phyloP scores from a whole-genome alignment of 2,888 invertebrate genomes.

The Axea sp. region DNA sequence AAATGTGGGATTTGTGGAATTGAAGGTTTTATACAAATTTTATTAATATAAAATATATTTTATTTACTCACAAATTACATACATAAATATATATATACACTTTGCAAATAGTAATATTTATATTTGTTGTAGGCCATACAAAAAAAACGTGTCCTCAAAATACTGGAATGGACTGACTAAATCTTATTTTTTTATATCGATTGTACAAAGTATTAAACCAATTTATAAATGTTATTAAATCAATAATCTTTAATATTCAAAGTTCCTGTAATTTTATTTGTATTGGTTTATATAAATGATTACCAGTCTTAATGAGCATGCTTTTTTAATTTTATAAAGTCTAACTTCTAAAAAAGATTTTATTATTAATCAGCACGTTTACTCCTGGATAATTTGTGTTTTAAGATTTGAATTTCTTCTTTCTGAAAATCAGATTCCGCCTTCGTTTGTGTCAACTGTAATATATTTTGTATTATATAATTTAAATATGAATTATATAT shows the following conservation, averaged over 20 bases:
- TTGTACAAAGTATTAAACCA: neutral
- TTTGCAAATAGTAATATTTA: conserved; percentile 59
- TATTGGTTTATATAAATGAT: too few relatives aligned
- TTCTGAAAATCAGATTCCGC: conserved; percentile 82
- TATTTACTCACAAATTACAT: conserved; percentile 29
- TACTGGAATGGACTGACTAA: conserved; percentile 66
- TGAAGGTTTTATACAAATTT: conserved; percentile 81
- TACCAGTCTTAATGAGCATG: too few relatives aligned
- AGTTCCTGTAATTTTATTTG: too few relatives aligned
- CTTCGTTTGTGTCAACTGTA: conserved; percentile 83
- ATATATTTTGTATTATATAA: conserved; percentile 15
- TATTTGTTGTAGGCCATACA: conserved; percentile 77
- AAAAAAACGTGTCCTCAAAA: conserved; percentile 78
- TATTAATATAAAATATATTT: conserved; percentile 9
- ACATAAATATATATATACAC: conserved; percentile 8
- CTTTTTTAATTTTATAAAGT: too few relatives aligned
- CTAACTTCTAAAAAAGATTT: neutral
- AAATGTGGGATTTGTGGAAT: conserved; percentile 88
- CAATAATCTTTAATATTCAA: too few relatives aligned
- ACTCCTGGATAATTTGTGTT: conserved; percentile 67
- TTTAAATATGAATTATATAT: conserved; percentile 5
- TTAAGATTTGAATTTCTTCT: conserved; percentile 81
- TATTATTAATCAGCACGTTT: conserved; percentile 54
- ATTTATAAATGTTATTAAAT: neutral
- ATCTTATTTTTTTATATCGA: conserved; percentile 7